These are phyloP conservation scores for Anthopleura sola DNA, from an alignment of 64 coral and sea anemone species.

Conservation along the genomic window DNA sequence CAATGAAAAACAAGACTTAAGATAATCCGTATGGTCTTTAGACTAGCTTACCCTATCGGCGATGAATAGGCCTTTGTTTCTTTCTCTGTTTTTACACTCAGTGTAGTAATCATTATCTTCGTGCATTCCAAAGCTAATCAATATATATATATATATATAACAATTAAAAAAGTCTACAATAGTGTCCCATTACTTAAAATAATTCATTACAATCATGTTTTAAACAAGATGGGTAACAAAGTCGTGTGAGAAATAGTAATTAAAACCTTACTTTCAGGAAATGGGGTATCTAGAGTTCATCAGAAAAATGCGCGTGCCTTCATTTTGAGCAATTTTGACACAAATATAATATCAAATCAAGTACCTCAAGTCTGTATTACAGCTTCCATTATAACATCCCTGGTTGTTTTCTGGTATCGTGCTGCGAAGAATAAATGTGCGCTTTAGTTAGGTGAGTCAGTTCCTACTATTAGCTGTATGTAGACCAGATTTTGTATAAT, in stretches of 20 bases:
- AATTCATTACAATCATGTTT: no score
- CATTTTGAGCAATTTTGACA: no score
- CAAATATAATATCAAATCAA: neutral
- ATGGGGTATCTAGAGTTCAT: no score
- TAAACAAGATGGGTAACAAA: no score
- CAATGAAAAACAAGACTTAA: no score
- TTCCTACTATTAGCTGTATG: neutral
- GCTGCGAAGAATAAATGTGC: conserved; percentile 33
- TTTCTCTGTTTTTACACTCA: conserved; percentile 56
- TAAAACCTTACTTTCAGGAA: no score
- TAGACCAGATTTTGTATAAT: neutral
- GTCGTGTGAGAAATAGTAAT: no score
- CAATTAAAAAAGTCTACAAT: neutral
- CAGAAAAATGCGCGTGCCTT: no score
- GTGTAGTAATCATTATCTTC: conserved; percentile 90
- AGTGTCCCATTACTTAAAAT: neutral
- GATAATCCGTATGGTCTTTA: no score
- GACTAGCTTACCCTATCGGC: conserved; percentile 47
- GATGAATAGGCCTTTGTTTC: conserved; percentile 85
- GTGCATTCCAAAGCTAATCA: conserved; percentile 85
- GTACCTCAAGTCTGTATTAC: conserved; percentile 59
- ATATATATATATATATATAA: neutral
- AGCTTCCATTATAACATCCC: conserved; percentile 72
- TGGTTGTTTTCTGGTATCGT: conserved; percentile 76
- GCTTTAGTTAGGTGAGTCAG: neutral